Evolutionary conservation across 2,797 vertebrate species (phyloP), one percentile per base, ranked within the genome.

Genomic region (Rhyacichthys aspro): DNA sequence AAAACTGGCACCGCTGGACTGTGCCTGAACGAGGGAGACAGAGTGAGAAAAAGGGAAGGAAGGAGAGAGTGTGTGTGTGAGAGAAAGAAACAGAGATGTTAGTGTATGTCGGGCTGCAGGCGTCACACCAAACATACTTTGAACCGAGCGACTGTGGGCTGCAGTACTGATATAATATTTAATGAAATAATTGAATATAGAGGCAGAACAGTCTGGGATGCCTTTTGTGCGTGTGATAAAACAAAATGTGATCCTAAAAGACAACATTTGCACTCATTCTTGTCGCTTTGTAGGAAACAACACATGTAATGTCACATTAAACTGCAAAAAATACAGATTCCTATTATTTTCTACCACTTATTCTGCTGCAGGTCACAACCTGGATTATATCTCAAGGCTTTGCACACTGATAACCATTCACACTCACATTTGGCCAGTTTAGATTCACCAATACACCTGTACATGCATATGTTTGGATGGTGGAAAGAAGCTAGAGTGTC

Each of bases 161-260:
- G 70, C 74, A 78, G 79, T 77, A 86, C 75, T 84, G 82, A 89
- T 90, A 88, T 86, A 84, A 92, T 91, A 89, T 92, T 90, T 86
- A 90, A 90, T 89, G 56, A 90, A 90, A 91, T 91, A 91, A 92
- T 90, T 90, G 89, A 82, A 85, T 78, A 88, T 61, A 85, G 78
- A 79, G 59, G 73, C 63, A 76, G 76, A 86, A 80, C 78, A 55
- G 75, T 70, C 77, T 72, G 64, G 59, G 79, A 76, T 74, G 80
- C 64, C 80, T 85, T 85, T 79, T 28, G 79, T 85, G 76, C 56
- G 33, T 65, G 72, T 59, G 68, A 82, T 76, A 74, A 76, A 74
- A 64, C 63, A 69, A 83, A 87, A 78, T 74, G 53, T 32, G 14
- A 61, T 43, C 62, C 76, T 84, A 84, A 88, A 77, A 79, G 72